These are phyloP conservation scores for Drosophila gunungcola DNA, from an alignment of 1,140 invertebrate genomes.

Conservation along the genomic window DNA sequence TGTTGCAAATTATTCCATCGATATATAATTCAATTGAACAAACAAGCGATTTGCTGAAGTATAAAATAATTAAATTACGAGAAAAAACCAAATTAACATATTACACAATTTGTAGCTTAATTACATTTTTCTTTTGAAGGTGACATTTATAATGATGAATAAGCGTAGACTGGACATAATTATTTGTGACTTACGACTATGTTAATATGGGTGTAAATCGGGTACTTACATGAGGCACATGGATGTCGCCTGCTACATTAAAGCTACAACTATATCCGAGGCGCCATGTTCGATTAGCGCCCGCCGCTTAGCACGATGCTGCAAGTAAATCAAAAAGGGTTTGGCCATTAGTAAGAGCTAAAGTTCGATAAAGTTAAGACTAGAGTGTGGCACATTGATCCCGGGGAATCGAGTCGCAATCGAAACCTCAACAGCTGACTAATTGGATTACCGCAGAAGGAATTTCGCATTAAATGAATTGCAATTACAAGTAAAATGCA, in stretches of 20 bases:
- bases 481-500: slow-evolving; percentile 56
- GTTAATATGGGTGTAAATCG: neutral
- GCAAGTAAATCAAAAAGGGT: slow-evolving; percentile 39
- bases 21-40: slow-evolving; percentile 4
- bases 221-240: slow-evolving; percentile 85
- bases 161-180: neutral
- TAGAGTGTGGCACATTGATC: slow-evolving; percentile 23
- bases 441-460: slow-evolving; percentile 64
- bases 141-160: neutral
- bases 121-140: neutral
- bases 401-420: slow-evolving; percentile 9
- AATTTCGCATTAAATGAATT: slow-evolving; percentile 46
- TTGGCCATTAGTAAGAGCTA: neutral
- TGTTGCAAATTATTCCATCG: neutral
- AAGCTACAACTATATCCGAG: slow-evolving; percentile 85
- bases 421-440: slow-evolving; percentile 21
- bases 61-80: slow-evolving; percentile 11
- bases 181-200: neutral
- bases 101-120: neutral
- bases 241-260: slow-evolving; percentile 85
- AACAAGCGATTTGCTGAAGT: neutral
- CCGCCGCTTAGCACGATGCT: slow-evolving; percentile 84
- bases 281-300: slow-evolving; percentile 85
- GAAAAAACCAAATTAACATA: neutral
- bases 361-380: neutral